Percentiles rank a stretch among this genome's conserved stretches.
Evolutionary conservation across 2,113 vertebrate species (phyloP).

Genomic region (Oreochromis niloticus): DNA sequence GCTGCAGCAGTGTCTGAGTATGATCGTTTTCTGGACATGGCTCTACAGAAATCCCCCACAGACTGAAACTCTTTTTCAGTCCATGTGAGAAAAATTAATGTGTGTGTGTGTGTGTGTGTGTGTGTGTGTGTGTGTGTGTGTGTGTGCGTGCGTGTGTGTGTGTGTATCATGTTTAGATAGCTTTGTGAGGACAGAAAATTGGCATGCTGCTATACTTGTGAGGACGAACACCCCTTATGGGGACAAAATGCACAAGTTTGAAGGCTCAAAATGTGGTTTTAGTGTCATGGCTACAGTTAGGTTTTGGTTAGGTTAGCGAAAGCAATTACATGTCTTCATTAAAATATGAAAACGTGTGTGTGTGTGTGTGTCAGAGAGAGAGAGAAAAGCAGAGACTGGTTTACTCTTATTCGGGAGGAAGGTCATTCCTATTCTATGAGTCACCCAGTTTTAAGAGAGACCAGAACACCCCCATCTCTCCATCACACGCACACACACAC

Average conservation of each 20-base stretch:
- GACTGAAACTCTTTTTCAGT: conserved; percentile 25
- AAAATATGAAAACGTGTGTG: not conserved
- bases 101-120: not conserved
- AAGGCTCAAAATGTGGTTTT: not conserved
- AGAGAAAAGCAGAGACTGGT: conserved; percentile 14
- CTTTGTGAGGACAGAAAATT: not conserved
- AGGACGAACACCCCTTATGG: not conserved
- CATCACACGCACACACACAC: not conserved
- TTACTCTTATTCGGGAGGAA: conserved; percentile 33
- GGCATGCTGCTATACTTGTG: not conserved
- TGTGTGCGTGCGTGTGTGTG: not conserved
- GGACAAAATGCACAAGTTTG: not conserved
- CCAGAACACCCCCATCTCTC: conserved; percentile 29
- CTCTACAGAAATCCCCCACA: conserved; percentile 28
- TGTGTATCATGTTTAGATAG: not conserved
- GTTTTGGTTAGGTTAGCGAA: not conserved
- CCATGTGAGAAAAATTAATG: conserved; percentile 35
- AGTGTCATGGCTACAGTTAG: not conserved
- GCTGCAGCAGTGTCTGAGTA: not conserved
- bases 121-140: not conserved
- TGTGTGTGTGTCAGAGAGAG: not conserved
- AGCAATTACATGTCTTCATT: not conserved
- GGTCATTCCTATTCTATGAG: conserved; percentile 65
- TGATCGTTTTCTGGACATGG: conserved; percentile 23
- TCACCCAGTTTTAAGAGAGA: conserved; percentile 62